Base-by-base conservation (phyloP, 2,888 invertebrate species). In the Megaustenia siamemsis region DNA sequence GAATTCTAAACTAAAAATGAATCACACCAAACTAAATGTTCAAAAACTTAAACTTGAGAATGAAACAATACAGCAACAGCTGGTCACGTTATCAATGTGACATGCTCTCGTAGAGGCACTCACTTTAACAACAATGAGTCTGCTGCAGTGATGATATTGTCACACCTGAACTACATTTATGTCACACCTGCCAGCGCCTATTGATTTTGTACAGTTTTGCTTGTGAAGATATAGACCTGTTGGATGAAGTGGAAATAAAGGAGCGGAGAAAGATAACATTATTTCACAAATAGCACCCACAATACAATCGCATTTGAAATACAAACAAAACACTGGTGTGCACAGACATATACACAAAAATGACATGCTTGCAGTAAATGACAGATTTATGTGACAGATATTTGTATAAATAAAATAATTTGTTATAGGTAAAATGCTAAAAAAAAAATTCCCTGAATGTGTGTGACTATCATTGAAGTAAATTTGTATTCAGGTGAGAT, bases 161-260 rank as follows among this genome's bases (percentile, higher is more conserved):
- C 75, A 43, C 66, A 73, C 35, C 35, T 82, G 75, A 66, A 56
- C 56, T 82, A 80, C 32, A 71, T 71, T 60, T 53, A 38, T 71
- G 38, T 73, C 82, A 38, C 73, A 73, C 71, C 35, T 35, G 71
- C 63, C 28, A 38, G 75, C 78, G 49, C 71, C 71, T 83, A 83
- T 28, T 38, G 56, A 78, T 69, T 85, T 63, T 75, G 35, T 56
- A 81, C 77, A 40, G 76, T 35, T 85, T 85, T 85, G 81, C 80
- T 75, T 80, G 85, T 85, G 68, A 85, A 80, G 66, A 85, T 66
- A 76, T 81, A 85, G 49, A 85, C 85, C 85, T 85, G 85, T 75
- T 43, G 60, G 63, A 75, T n/a, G 63, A 49, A 81, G 40, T 49
- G 45, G 56, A 63, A 75, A 82, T 56, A 56, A 12, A 69, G 63